Conservation (phyloP, 2,113 vertebrate species). For the Rhadina sibilatrix region DNA sequence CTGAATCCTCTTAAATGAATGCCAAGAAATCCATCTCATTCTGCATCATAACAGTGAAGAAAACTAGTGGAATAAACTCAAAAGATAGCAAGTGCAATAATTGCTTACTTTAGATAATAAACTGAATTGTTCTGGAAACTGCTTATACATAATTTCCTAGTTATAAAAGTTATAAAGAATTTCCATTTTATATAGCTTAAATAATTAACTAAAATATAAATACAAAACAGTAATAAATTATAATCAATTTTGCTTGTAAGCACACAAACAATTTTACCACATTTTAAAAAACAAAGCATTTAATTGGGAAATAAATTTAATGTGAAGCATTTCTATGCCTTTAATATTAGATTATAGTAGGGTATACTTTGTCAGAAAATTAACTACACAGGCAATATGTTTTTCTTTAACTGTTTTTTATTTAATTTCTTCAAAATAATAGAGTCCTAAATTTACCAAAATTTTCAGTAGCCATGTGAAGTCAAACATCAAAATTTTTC, state of each 20-base stretch:
- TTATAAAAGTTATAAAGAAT: background rate
- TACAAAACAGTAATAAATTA: background rate
- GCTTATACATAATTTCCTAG: background rate
- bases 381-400: background rate
- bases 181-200: background rate
- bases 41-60: accelerated
- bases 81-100: background rate
- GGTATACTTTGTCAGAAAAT: background rate
- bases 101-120: background rate
- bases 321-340: accelerated
- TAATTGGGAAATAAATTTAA: background rate
- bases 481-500: background rate
- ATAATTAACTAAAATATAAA: background rate
- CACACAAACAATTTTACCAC: accelerated
- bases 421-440: background rate
- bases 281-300: background rate
- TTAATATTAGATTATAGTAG: background rate
- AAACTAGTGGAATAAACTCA: background rate
- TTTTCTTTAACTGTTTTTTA: background rate
- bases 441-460: background rate
- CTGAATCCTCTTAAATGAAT: background rate
- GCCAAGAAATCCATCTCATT: background rate
- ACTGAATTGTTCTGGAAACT: background rate
- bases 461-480: background rate
- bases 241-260: background rate